Conservation (phyloP, 2,888 invertebrate genomes). For the Athripsodes cinereus region DNA sequence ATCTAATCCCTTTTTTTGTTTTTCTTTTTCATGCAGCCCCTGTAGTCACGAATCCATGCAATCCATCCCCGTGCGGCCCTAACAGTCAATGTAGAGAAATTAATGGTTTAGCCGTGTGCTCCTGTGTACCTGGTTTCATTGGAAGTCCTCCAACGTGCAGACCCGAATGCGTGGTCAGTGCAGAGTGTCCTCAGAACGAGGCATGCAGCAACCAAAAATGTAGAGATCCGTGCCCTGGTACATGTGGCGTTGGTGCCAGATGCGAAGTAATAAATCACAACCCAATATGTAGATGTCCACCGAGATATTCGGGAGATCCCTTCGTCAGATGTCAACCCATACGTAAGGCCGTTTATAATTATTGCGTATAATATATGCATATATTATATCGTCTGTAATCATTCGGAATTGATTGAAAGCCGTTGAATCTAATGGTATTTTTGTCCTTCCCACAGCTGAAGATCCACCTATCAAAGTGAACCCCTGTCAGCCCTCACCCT, state of each 20-base stretch:
- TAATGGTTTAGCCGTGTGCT: constrained; percentile 57
- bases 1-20: background rate
- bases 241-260: constrained; percentile 69
- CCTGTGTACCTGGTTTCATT: constrained; percentile 55
- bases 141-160: constrained; percentile 63
- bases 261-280: constrained; percentile 77
- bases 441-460: constrained; percentile 32
- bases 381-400: background rate
- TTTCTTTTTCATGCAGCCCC: constrained; percentile 31
- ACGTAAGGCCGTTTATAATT: constrained; percentile 41
- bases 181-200: constrained; percentile 67
- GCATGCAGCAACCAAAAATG: constrained; percentile 77
- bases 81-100: constrained; percentile 56
- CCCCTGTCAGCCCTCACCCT: constrained; percentile 58
- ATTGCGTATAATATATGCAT: background rate
- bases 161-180: constrained; percentile 67
- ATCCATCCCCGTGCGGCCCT: constrained; percentile 63
- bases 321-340: constrained; percentile 60
- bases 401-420: no score
- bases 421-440: no score
- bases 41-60: constrained; percentile 48
- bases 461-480: constrained; percentile 37
- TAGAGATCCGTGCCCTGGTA: constrained; percentile 72
- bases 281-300: constrained; percentile 70
- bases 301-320: constrained; percentile 65